Evolutionary conservation across 2,797 vertebrate species (phyloP).

Genomic region (Carapus acus): DNA sequence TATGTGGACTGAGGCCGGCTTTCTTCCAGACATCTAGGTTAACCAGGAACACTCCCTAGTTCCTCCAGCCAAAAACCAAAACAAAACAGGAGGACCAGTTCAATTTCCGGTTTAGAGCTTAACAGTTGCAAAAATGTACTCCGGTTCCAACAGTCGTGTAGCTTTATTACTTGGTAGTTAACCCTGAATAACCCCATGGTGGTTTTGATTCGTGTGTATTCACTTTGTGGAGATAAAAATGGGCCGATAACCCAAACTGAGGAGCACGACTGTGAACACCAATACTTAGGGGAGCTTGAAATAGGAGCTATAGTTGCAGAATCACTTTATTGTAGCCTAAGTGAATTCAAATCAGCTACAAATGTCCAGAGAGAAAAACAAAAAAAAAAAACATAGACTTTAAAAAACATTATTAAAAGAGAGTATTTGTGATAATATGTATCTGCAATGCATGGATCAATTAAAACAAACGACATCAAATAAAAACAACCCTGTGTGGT

Average conservation of each 20-base stretch:
- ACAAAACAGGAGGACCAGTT: no score
- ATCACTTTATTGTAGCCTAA: conserved; percentile 34
- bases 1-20: no score
- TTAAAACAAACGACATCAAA: no score
- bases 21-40: no score
- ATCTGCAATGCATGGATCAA: conserved; percentile 24
- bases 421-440: conserved; percentile 29
- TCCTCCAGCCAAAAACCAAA: neutral
- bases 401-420: conserved; percentile 20
- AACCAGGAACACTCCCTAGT: conserved; percentile 11
- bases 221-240: conserved; percentile 14
- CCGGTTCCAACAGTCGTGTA: conserved; percentile 9
- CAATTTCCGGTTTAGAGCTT: conserved; percentile 9
- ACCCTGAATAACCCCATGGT: conserved; percentile 41
- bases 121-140: conserved; percentile 20
- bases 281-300: conserved; percentile 13
- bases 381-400: conserved; percentile 22
- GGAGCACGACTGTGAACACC: neutral
- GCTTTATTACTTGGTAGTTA: conserved; percentile 24
- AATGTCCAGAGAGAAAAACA: conserved; percentile 27
- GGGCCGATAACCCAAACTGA: neutral
- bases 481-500: conserved; percentile 29
- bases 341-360: conserved; percentile 28
- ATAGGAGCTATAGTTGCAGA: conserved; percentile 14
- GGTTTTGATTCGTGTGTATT: conserved; percentile 1